Percentiles rank a stretch among this genome's conserved stretches.
Conservation (phyloP, 2,888 invertebrate species). For the Sialis lutaria region DNA sequence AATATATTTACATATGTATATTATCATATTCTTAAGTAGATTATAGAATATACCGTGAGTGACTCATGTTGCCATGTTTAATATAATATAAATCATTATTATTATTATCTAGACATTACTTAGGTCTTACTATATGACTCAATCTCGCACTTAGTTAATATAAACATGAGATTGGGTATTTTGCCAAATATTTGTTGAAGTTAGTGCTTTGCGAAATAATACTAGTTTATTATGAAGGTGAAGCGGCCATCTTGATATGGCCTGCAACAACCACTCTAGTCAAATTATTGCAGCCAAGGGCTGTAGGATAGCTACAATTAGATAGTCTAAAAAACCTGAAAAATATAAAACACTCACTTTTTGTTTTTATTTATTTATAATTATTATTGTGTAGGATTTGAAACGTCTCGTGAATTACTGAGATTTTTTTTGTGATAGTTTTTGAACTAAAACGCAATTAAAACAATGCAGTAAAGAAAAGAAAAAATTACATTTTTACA, state of each 20-base stretch:
- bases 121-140: constrained; percentile 3
- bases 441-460: no score
- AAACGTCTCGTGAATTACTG: no score
- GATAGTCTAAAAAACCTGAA: neutral
- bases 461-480: no score
- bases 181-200: constrained; percentile 28
- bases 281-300: constrained; percentile 23
- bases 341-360: neutral
- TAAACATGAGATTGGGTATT: constrained; percentile 16
- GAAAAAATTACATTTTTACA: no score
- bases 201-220: constrained; percentile 22
- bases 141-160: neutral
- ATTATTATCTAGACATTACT: constrained; percentile 2
- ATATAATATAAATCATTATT: constrained; percentile 10
- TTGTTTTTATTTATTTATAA: no score
- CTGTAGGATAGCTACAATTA: constrained; percentile 22
- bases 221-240: constrained; percentile 3
- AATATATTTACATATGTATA: constrained; percentile 30
- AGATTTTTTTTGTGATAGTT: no score
- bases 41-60: constrained; percentile 7
- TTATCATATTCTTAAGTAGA: constrained; percentile 27
- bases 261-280: constrained; percentile 26
- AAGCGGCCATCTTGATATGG: neutral
- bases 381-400: no score
- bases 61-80: constrained; percentile 10